phyloP scores from a whole-genome alignment of 2,797 vertebrate species.

The Poecilia velifera region DNA sequence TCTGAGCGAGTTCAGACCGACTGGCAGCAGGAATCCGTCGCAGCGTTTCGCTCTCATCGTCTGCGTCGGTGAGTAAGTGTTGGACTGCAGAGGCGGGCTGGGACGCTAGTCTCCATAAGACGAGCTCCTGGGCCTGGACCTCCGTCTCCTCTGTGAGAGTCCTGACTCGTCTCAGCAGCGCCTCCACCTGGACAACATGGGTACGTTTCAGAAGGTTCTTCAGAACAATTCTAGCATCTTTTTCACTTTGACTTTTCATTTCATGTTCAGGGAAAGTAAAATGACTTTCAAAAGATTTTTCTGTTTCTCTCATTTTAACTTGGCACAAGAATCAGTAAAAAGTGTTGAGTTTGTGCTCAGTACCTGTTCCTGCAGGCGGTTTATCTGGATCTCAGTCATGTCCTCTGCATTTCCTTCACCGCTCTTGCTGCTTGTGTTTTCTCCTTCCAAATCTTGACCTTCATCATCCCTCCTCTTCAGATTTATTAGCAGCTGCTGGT shows the following conservation, averaged over 20 bases:
- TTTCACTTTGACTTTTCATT: background rate
- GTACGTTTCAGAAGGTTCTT: conserved; percentile 8
- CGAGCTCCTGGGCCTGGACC: conserved; percentile 75
- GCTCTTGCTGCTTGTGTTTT: background rate
- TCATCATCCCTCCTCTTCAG: conserved; percentile 21
- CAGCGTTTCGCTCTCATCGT: conserved; percentile 16
- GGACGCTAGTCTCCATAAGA: conserved; percentile 74
- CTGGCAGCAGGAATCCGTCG: conserved; percentile 10
- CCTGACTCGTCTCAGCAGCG: conserved; percentile 68
- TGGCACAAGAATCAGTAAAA: background rate
- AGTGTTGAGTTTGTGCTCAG: background rate
- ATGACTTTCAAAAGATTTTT: background rate
- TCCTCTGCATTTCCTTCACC: conserved; percentile 26
- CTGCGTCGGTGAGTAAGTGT: conserved; percentile 13
- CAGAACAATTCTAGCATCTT: background rate
- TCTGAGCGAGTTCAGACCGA: conserved; percentile 2
- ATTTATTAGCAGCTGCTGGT: conserved; percentile 19
- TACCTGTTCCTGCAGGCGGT: conserved; percentile 70
- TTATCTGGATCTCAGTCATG: conserved; percentile 38
- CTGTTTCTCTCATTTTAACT: background rate
- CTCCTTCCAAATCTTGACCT: conserved; percentile 18
- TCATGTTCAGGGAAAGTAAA: background rate
- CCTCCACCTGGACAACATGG: conserved; percentile 71
- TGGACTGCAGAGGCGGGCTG: conserved; percentile 49
- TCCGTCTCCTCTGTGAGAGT: conserved; percentile 68